Base-by-base conservation (phyloP, 30 jellyfish, hydroid and myxozoan species). In the Catostylus mosaicus region DNA sequence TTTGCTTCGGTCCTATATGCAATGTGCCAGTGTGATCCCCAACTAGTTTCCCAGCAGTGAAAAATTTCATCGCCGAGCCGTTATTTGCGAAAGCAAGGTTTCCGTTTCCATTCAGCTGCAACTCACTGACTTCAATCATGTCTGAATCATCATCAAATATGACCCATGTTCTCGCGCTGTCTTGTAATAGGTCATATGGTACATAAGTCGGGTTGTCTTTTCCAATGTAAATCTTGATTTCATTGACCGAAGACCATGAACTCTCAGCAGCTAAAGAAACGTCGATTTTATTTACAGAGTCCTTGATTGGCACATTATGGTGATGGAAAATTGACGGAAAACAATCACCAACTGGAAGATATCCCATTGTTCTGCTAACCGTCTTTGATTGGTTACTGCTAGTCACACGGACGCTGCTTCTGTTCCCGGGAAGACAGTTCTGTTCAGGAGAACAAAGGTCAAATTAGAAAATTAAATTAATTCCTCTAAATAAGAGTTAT, bases 1-100 rank as follows among this genome's bases (percentile, higher is more conserved):
- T 48, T n/a, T 83, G 93, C 45, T 47, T 43, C 45, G 33, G 60
- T 20, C 86, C 93, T 20, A 56, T 56, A 37, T 83, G 93, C 78
- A 83, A 14, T 1, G 69, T 50, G 5, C 93, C 93, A 51, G 93
- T 83, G 18, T 73, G 36, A 37, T 83, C 93, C 1, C 93, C 93
- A 2, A 60, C 48, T 3, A 83, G 35, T 43, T 80, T 80, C 36
- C 40, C 66, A 31, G 36, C 74, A 26, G 62, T 67, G 32, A 80
- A 52, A n/a, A 29, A 19, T 1, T 34, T 67, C 75, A 11, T n/a
- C 52, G 30, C 1, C 1, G 81, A 40, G 18, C 67, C 47, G 30
- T 68, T 80, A 45, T 32, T 80, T 10, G 77, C 30, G 19, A 83
- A 30, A 0, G 84, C 93, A 32, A 83, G 80, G 35, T 83, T 47